phyloP scores from a whole-genome alignment of 2,888 invertebrate species.

The Allolobophora icterica region DNA sequence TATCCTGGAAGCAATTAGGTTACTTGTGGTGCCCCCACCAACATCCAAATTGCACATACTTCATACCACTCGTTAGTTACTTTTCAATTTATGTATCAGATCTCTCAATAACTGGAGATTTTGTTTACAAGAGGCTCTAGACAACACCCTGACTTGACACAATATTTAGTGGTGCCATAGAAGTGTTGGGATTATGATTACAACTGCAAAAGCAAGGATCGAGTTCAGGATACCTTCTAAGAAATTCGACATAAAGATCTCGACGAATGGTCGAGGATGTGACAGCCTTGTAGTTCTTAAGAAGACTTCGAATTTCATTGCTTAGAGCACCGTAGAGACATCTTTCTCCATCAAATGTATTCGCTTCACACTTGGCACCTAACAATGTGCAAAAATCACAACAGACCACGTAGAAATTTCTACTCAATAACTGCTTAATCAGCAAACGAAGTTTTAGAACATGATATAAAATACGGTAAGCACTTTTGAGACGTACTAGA shows the following conservation, averaged over 20 bases:
- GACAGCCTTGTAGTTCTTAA: slow-evolving; percentile 66
- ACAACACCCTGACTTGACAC: background rate
- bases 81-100: background rate
- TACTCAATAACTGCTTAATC: background rate
- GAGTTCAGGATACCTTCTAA: slow-evolving; percentile 62
- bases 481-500: no score
- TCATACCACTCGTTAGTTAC: background rate
- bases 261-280: slow-evolving; percentile 65
- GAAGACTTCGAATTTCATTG: slow-evolving; percentile 65
- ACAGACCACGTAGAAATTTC: background rate
- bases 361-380: slow-evolving; percentile 69
- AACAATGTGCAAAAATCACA: slow-evolving; percentile 20
- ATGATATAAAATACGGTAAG: background rate
- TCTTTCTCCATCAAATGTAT: slow-evolving; percentile 70
- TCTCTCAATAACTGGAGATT: background rate
- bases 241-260: slow-evolving; percentile 68
- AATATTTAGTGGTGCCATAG: no score
- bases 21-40: no score
- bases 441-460: background rate
- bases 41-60: background rate
- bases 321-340: slow-evolving; percentile 69
- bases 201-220: background rate
- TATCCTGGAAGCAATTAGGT: no score
- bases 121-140: background rate
- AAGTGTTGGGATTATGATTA: background rate